Percentiles rank a stretch among this genome's conserved stretches.
These are phyloP conservation scores for Teleogryllus oceanicus DNA, from an alignment of 2,888 invertebrate genomes.

Conservation along the genomic window DNA sequence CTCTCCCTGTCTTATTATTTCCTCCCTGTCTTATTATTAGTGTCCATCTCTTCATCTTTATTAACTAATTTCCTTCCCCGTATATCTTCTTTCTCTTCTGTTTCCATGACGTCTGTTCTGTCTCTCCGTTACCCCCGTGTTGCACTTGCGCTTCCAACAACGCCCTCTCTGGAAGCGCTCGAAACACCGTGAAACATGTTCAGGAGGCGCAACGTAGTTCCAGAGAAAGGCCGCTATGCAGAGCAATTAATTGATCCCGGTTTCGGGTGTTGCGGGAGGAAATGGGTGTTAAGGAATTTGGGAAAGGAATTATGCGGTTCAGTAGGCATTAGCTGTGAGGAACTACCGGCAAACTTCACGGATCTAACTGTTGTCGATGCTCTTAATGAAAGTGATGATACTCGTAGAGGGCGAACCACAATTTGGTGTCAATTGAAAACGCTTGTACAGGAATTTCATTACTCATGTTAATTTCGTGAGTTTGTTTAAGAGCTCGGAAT, in stretches of 20 bases:
- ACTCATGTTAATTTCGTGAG: neutral
- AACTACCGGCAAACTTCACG: constrained; percentile 6
- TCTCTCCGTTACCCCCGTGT: no score
- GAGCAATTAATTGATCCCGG: neutral
- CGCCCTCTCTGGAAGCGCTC: neutral
- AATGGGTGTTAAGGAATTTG: constrained; percentile 8
- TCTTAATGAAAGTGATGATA: neutral
- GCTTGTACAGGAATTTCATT: neutral
- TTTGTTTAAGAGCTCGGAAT: neutral
- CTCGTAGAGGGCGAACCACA: neutral
- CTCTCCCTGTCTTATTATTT: no score
- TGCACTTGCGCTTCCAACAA: neutral
- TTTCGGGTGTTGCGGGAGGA: constrained; percentile 18
- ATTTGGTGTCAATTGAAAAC: neutral
- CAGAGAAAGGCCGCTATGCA: neutral
- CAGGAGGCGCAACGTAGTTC: neutral
- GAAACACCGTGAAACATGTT: constrained; percentile 7
- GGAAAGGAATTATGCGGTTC: constrained; percentile 18
- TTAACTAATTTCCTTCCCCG: no score
- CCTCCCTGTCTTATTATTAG: no score
- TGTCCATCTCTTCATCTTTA: no score
- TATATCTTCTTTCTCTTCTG: no score
- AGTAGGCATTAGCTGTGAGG: constrained; percentile 9
- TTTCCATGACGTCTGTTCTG: no score
- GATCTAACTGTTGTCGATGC: constrained; percentile 18